phyloP scores from a whole-genome alignment of 2,113 vertebrate genomes.

The Epinephelus cyanopodus region DNA sequence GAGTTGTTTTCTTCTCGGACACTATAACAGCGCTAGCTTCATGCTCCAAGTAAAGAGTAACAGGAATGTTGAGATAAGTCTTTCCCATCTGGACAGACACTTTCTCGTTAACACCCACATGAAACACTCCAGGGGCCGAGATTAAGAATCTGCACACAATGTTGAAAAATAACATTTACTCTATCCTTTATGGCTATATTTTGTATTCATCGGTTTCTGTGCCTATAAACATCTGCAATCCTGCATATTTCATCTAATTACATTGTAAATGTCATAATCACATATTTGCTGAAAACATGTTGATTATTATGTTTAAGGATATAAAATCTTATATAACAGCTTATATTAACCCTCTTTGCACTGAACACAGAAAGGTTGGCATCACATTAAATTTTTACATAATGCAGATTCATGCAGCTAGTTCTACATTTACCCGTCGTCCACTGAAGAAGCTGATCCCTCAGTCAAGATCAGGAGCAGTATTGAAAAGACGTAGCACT shows the following conservation, averaged over 20 bases:
- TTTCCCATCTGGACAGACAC: slow-evolving; percentile 79
- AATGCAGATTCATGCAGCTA: background rate
- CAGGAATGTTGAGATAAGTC: background rate
- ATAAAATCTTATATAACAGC: background rate
- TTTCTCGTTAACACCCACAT: slow-evolving; percentile 78
- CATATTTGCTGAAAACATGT: no score
- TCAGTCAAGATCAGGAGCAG: slow-evolving; percentile 48
- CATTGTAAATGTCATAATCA: background rate
- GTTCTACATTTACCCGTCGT: slow-evolving; percentile 47
- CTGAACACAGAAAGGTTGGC: background rate
- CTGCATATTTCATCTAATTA: slow-evolving; percentile 1
- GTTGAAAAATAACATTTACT: background rate
- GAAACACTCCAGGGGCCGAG: slow-evolving; percentile 82
- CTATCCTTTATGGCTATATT: no score
- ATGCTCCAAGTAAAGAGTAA: slow-evolving; percentile 72
- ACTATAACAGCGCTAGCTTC: accelerated
- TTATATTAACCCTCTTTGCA: background rate
- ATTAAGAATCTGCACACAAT: slow-evolving; percentile 81
- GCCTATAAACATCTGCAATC: no score
- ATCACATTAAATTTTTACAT: background rate
- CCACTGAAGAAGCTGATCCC: slow-evolving; percentile 9
- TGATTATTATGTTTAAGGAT: background rate
- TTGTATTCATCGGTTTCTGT: no score
- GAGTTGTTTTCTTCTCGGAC: slow-evolving; percentile 25
- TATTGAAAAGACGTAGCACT: background rate